A percentile compares a stretch with the other conserved stretches of the same genome.
phyloP scores from a whole-genome alignment of 2,797 vertebrate genomes.

The Rhyacichthys aspro region DNA sequence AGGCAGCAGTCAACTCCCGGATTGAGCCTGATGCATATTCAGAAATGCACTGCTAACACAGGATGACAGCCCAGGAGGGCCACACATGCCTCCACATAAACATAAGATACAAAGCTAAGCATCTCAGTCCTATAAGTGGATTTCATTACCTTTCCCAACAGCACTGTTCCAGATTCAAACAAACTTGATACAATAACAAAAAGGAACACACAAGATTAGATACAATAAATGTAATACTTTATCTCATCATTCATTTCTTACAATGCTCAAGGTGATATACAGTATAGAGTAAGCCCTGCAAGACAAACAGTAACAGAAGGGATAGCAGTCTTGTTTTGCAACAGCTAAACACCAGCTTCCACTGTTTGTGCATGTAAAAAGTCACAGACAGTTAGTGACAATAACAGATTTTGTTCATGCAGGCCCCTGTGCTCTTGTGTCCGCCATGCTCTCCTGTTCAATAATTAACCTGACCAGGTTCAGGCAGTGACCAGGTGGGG shows the following conservation, averaged over 20 bases:
- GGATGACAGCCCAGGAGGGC: slow-evolving; percentile 16
- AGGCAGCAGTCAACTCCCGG: slow-evolving; percentile 54
- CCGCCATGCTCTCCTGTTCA: slow-evolving; percentile 46
- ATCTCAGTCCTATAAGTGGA: slow-evolving; percentile 12
- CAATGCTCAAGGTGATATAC: slow-evolving; percentile 40
- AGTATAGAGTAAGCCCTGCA: slow-evolving; percentile 32
- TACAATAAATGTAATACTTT: slow-evolving; percentile 21
- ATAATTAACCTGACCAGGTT: slow-evolving; percentile 68
- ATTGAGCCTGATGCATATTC: slow-evolving; percentile 63
- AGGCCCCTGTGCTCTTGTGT: slow-evolving; percentile 7
- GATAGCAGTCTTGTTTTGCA: not conserved
- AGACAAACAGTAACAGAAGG: slow-evolving; percentile 1
- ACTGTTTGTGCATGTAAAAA: slow-evolving; percentile 8
- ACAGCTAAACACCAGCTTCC: not conserved
- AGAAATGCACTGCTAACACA: slow-evolving; percentile 41
- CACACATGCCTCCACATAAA: slow-evolving; percentile 24
- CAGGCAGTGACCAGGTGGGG: slow-evolving; percentile 38
- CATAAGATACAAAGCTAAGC: slow-evolving; percentile 12
- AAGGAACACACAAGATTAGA: slow-evolving; percentile 27
- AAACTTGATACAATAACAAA: slow-evolving; percentile 35
- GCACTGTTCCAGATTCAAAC: slow-evolving; percentile 30
- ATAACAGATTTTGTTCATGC: slow-evolving; percentile 4
- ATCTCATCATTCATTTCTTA: slow-evolving; percentile 20
- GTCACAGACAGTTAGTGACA: slow-evolving; percentile 16
- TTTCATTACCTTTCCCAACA: slow-evolving; percentile 33